Conservation (phyloP, 2,797 vertebrate species). For the Paedocypris micromegethes region DNA sequence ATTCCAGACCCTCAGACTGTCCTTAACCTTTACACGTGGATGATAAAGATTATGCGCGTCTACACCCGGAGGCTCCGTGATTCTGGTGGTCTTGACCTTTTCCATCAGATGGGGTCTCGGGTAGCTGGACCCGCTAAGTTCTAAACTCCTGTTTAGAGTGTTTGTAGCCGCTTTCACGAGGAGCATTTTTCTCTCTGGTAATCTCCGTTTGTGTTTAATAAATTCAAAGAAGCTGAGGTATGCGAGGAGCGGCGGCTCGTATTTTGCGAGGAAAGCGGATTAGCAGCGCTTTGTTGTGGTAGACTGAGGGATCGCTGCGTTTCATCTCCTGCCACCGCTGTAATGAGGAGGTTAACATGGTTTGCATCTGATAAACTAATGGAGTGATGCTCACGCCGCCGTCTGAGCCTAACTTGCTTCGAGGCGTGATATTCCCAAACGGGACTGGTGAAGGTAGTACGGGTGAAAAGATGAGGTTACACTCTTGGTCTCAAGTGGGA, state of each 20-base stretch:
- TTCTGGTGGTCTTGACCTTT: conserved; percentile 33
- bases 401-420: conserved; percentile 37
- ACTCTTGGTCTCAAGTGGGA: too few relatives aligned
- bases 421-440: conserved; percentile 36
- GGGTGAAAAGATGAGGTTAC: conserved; percentile 34
- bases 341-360: conserved; percentile 44
- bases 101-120: conserved; percentile 9
- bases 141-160: background rate
- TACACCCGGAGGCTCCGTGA: background rate
- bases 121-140: background rate
- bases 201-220: conserved; percentile 29
- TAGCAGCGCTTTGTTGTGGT: conserved; percentile 29
- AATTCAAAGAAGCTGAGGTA: conserved; percentile 35
- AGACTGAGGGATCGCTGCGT: conserved; percentile 33
- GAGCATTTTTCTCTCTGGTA: conserved; percentile 23
- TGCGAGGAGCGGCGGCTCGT: conserved; percentile 33
- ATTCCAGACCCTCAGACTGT: conserved; percentile 27
- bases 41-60: background rate
- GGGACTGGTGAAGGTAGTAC: conserved; percentile 33
- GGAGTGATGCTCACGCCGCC: conserved; percentile 23
- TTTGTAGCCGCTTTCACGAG: conserved; percentile 7
- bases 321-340: conserved; percentile 42
- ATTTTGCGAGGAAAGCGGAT: conserved; percentile 36
- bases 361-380: conserved; percentile 48
- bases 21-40: conserved; percentile 48